phyloP scores from a whole-genome alignment of 1,140 invertebrate species.

The Melipona quadrifasciata region DNA sequence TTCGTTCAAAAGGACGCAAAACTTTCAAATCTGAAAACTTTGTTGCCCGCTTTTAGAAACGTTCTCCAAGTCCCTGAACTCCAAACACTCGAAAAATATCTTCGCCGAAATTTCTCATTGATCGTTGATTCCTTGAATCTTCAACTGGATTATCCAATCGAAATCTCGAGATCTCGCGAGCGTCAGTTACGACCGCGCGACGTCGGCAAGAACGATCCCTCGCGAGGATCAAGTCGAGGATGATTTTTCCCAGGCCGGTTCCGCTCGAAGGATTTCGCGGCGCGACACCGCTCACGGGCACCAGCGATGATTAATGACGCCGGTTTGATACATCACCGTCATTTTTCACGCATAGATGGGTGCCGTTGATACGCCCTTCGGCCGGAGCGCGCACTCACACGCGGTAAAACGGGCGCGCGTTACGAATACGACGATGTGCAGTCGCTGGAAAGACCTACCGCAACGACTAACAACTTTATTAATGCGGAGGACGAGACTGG shows the following conservation, averaged over 20 bases:
- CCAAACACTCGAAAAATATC: too few species aligned
- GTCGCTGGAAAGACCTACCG: constrained; percentile 11
- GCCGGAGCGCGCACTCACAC: background rate
- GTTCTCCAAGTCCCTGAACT: too few species aligned
- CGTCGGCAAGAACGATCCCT: constrained; percentile 27
- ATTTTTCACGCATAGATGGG: constrained; percentile 77
- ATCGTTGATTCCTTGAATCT: background rate
- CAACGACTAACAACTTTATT: constrained; percentile 63
- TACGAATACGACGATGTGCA: background rate
- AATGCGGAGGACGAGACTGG: constrained; percentile 6
- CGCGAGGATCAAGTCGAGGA: constrained; percentile 20
- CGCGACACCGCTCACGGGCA: constrained; percentile 54
- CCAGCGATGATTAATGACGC: constrained; percentile 72
- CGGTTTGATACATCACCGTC: constrained; percentile 71
- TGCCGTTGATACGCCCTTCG: constrained; percentile 67
- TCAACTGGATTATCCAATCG: constrained; percentile 19
- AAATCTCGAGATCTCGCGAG: background rate
- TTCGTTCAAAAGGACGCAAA: too few species aligned
- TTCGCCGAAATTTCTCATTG: background rate
- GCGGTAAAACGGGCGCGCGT: too few species aligned
- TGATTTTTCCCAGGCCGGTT: constrained; percentile 68
- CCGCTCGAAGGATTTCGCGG: constrained; percentile 67
- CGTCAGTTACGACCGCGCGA: constrained; percentile 9
- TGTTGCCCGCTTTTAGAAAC: background rate
- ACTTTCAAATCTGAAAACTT: background rate